These are phyloP conservation scores for Gila robusta DNA, from an alignment of 2,797 vertebrate genomes.

Conservation along the genomic window DNA sequence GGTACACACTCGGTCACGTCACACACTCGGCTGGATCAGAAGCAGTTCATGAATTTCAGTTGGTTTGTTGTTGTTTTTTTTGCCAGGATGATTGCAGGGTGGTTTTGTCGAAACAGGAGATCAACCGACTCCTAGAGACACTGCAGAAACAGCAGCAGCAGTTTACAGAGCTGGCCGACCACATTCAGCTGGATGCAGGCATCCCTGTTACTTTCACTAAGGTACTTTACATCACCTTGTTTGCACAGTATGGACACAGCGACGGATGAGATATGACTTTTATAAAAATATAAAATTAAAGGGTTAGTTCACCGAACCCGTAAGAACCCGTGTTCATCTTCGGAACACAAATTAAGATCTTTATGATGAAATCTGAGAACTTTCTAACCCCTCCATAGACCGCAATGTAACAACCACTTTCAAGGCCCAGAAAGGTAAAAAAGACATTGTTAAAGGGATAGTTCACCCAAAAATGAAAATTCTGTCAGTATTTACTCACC, in stretches of 20 bases:
- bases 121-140: slow-evolving; percentile 92
- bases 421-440: no score
- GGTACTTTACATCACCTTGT: slow-evolving; percentile 74
- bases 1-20: slow-evolving; percentile 71
- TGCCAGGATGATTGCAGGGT: slow-evolving; percentile 96
- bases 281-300: background rate
- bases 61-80: slow-evolving; percentile 7
- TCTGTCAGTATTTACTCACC: no score
- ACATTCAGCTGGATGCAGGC: slow-evolving; percentile 94
- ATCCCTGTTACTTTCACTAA: slow-evolving; percentile 99
- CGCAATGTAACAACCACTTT: no score
- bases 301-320: no score
- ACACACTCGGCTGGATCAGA: background rate
- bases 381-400: no score
- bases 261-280: background rate
- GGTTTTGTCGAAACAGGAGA: slow-evolving; percentile 96
- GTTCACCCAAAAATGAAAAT: no score
- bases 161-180: slow-evolving; percentile 96
- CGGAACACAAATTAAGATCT: no score
- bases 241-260: no score
- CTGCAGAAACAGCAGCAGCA: slow-evolving; percentile 99
- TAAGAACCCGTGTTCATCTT: no score
- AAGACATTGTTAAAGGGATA: no score
- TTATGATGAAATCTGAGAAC: no score
- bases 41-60: background rate